These are phyloP conservation scores for Acleris literana DNA, from an alignment of 2,888 invertebrate genomes.

Conservation along the genomic window DNA sequence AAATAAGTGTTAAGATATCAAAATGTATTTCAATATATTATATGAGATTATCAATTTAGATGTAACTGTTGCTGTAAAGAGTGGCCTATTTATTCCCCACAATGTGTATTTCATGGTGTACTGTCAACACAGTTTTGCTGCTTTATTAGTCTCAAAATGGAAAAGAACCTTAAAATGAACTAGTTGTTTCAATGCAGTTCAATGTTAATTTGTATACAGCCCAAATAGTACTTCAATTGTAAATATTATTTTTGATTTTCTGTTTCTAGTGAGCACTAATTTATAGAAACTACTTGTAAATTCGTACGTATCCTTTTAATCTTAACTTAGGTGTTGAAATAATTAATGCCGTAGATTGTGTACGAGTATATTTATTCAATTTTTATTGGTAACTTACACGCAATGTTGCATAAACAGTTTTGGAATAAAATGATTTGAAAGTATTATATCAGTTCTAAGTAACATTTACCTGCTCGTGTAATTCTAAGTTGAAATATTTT, in stretches of 20 bases:
- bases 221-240: slow-evolving; percentile 55
- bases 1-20: slow-evolving; percentile 41
- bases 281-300: slow-evolving; percentile 68
- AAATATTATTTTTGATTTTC: slow-evolving; percentile 78
- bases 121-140: neutral
- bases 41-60: slow-evolving; percentile 36
- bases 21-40: slow-evolving; percentile 31
- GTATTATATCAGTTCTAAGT: slow-evolving; percentile 69
- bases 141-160: slow-evolving; percentile 20
- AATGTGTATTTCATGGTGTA: slow-evolving; percentile 27
- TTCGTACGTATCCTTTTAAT: slow-evolving; percentile 61
- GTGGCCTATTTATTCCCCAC: slow-evolving; percentile 17
- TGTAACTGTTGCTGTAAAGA: slow-evolving; percentile 24
- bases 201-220: slow-evolving; percentile 22
- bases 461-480: slow-evolving; percentile 66
- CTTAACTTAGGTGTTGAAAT: slow-evolving; percentile 63
- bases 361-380: slow-evolving; percentile 31
- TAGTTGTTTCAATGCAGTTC: slow-evolving; percentile 29
- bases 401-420: slow-evolving; percentile 39
- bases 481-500: slow-evolving; percentile 74
- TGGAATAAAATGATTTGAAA: slow-evolving; percentile 62
- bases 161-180: slow-evolving; percentile 32
- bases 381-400: slow-evolving; percentile 32
- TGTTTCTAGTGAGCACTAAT: slow-evolving; percentile 57
- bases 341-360: slow-evolving; percentile 59